Evolutionary conservation across 2,888 invertebrate genomes (phyloP).

Genomic region (Belgica antarctica): DNA sequence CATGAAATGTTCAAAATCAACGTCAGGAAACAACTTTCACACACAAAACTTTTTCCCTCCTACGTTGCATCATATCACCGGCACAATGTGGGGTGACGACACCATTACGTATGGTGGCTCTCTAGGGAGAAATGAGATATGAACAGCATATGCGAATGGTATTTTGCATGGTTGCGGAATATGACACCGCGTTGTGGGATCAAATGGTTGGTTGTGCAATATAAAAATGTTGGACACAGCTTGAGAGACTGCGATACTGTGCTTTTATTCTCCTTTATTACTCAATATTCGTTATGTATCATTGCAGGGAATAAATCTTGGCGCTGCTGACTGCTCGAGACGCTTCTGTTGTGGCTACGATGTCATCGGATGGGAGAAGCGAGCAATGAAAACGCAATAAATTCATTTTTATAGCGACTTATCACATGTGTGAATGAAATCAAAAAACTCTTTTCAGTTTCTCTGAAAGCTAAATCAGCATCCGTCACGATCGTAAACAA

Average conservation of each 20-base stretch:
- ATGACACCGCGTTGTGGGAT: not conserved
- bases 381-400: too few species aligned
- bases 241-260: slow-evolving; percentile 11
- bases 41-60: slow-evolving; percentile 27
- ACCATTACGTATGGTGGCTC: slow-evolving; percentile 35
- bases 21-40: slow-evolving; percentile 42
- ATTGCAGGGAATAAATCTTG: slow-evolving; percentile 19
- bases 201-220: slow-evolving; percentile 19
- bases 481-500: not conserved
- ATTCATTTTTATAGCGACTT: not conserved
- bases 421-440: not conserved
- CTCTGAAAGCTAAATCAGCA: not conserved
- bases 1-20: slow-evolving; percentile 39
- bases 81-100: slow-evolving; percentile 31
- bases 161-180: slow-evolving; percentile 24
- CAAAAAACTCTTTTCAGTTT: not conserved
- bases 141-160: slow-evolving; percentile 18
- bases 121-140: not conserved
- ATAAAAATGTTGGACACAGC: slow-evolving; percentile 12
- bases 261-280: slow-evolving; percentile 1
- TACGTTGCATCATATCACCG: not conserved
- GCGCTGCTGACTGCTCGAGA: not conserved
- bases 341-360: too few species aligned
- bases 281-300: not conserved
- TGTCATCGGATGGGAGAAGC: too few species aligned